A percentile compares a stretch with the other conserved stretches of the same genome.
These are phyloP conservation scores for Physeter macrocephalus DNA, from an alignment of 2,113 vertebrate genomes.

Conservation along the genomic window DNA sequence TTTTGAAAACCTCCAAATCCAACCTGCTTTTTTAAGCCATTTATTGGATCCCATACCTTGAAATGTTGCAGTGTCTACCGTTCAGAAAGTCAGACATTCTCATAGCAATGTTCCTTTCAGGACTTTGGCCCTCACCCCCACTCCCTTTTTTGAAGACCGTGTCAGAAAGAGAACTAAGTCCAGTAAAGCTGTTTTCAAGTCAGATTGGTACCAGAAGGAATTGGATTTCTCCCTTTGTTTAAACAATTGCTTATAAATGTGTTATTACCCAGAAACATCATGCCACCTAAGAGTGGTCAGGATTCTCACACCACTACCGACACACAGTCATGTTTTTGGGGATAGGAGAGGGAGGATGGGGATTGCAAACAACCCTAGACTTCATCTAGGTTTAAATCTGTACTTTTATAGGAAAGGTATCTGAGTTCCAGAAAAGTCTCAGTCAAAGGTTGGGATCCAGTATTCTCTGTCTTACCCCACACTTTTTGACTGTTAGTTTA, in stretches of 20 bases:
- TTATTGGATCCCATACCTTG: background rate
- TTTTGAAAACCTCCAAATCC: background rate
- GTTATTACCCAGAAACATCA: background rate
- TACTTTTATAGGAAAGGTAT: background rate
- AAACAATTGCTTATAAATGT: background rate
- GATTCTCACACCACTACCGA: background rate
- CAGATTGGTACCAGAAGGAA: background rate
- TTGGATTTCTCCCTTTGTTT: background rate
- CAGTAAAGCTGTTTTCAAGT: background rate
- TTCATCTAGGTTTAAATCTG: slow-evolving; percentile 7
- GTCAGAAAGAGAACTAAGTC: background rate
- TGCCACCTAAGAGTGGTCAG: background rate
- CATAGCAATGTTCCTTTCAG: background rate
- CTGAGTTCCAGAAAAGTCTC: background rate
- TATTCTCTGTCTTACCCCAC: background rate
- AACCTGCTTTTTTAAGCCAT: background rate
- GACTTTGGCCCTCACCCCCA: background rate
- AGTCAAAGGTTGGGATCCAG: background rate
- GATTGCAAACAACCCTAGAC: background rate
- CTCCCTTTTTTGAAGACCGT: background rate
- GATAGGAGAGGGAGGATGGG: background rate
- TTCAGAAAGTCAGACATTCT: background rate
- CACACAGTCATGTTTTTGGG: background rate
- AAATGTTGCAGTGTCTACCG: background rate
- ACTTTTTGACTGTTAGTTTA: background rate